Evolutionary conservation across 2,888 invertebrate genomes (phyloP).

Genomic region (Beris morrisii): DNA sequence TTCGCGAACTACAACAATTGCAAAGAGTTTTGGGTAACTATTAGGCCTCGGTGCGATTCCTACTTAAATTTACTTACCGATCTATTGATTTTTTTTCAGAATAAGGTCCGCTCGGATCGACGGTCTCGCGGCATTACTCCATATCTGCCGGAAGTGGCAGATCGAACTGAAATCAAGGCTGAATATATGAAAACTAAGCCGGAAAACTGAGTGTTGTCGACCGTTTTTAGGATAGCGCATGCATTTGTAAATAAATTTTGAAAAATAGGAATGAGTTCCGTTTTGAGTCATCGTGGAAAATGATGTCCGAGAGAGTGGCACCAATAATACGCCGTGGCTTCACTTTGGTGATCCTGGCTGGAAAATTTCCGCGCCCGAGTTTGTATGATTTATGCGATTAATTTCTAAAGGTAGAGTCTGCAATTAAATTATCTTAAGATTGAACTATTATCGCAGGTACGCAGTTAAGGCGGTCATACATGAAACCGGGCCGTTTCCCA

Average conservation of each 20-base stretch:
- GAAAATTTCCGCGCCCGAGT: no score
- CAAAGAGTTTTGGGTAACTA: constrained; percentile 77
- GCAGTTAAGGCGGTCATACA: no score
- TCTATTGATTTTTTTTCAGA: constrained; percentile 56
- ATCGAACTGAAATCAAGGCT: constrained; percentile 67
- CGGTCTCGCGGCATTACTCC: constrained; percentile 67
- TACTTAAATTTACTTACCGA: background rate
- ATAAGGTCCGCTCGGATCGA: constrained; percentile 62
- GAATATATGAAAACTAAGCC: constrained; percentile 59
- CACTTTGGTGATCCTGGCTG: no score
- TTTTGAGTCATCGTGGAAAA: no score
- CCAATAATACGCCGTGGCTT: no score
- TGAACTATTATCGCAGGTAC: no score
- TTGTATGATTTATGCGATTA: no score
- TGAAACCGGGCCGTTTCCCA: no score
- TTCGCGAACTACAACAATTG: constrained; percentile 80
- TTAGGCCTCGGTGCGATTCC: background rate
- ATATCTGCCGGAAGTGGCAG: constrained; percentile 68
- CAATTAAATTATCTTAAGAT: no score
- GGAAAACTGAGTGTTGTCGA: background rate
- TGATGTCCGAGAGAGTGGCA: no score
- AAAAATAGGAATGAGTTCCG: no score
- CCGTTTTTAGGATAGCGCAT: background rate
- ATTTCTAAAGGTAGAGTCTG: no score
- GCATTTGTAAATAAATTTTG: background rate